Conservation (phyloP, 2,888 invertebrate species). For the Polyommatus icarus region DNA sequence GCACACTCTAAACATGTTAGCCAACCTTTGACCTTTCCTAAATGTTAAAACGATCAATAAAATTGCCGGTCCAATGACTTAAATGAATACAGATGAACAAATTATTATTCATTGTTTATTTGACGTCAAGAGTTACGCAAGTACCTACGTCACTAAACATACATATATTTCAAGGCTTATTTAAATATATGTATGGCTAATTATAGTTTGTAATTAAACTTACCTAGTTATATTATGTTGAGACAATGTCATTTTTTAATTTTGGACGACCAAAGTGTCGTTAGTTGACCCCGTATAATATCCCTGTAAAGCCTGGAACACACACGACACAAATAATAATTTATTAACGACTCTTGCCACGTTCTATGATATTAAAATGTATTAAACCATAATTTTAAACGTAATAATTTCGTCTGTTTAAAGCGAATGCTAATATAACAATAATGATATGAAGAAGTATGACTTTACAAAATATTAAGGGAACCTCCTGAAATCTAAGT, state of each 20-base stretch:
- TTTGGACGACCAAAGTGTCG: background rate
- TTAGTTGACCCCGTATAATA: background rate
- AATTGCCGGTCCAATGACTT: constrained; percentile 34
- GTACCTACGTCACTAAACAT: constrained; percentile 17
- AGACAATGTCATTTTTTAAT: background rate
- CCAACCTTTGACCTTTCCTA: constrained; percentile 30
- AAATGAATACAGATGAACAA: constrained; percentile 39
- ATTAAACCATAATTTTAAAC: too few relatives aligned
- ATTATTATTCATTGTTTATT: constrained; percentile 33
- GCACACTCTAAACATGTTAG: background rate
- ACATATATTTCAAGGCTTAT: constrained; percentile 30
- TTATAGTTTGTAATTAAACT: constrained; percentile 22
- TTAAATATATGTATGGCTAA: constrained; percentile 27
- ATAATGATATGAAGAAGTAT: background rate
- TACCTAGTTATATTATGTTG: background rate
- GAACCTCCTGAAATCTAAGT: background rate
- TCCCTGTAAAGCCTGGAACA: constrained; percentile 9
- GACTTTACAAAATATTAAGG: background rate
- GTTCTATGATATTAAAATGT: too few relatives aligned
- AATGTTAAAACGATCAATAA: constrained; percentile 36
- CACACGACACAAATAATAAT: background rate
- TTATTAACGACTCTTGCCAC: too few relatives aligned
- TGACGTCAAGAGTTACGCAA: constrained; percentile 34
- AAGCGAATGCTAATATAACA: background rate
- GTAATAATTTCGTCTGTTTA: background rate